Evolutionary conservation across 1,140 invertebrate genomes (phyloP), one percentile per base, ranked within the genome.

Genomic region (Aphis gossypii): DNA sequence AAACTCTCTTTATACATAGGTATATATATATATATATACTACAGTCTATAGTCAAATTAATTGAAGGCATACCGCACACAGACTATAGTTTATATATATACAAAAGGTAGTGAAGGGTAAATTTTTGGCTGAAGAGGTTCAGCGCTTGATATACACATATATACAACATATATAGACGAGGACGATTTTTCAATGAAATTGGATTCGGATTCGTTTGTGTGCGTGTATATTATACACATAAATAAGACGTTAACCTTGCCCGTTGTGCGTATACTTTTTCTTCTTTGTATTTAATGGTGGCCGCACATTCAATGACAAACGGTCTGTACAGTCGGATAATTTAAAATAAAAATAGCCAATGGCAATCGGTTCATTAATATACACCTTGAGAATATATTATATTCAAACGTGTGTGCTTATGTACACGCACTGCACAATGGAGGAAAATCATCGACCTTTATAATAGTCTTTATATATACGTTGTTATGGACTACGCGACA

Each of bases 201-300:
- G 46, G 46, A 88, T 88, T 88, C n/a, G 5, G 86, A 88, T 88
- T 46, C 30, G 46, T 88, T 86, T 86, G 44, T n/a, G 25, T 87
- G 44, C 20, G 18, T 38, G 76, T 82, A 35, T 30, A 35, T n/a
- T 60, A 60, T 46, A 46, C 8, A 48, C 30, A 46, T 20, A 51
- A 48, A 88, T 46, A 88, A 88, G 86, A 51, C 86, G 86, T 88
- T 88, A 88, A 88, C 86, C 86, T 88, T 88, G 86, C 20, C 30
- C 30, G 86, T 48, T 88, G 7, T 9, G 41, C 38, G 38, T 87
- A 87, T 18, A n/a, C 14, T 88, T 88, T 88, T 48, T 51, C 8
- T 48, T 88, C 30, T 48, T 48, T 44, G 38, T 88, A 88, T 46
- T 46, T 25, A 87, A 41, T 86, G 41, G 86, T 48, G 44, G 30